A percentile compares a stretch with the other conserved stretches of the same genome.
Conservation (phyloP, 2,888 invertebrate genomes). For the Plagodis pulveraria region DNA sequence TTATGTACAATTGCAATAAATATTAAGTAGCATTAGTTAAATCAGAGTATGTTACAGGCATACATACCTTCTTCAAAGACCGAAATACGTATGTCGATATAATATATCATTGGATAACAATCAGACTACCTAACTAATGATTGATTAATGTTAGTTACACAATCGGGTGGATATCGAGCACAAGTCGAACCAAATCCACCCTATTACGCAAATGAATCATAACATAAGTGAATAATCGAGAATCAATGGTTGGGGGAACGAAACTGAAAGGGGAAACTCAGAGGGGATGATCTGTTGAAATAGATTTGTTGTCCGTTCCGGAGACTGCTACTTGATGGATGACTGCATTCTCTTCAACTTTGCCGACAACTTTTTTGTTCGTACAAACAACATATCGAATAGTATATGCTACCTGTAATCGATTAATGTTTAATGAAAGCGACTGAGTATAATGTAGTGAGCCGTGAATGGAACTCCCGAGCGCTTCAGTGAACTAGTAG, state of each 20-base stretch:
- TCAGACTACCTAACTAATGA: constrained; percentile 19
- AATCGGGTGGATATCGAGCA: constrained; percentile 15
- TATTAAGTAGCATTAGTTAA: too few species aligned
- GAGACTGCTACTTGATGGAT: constrained; percentile 75
- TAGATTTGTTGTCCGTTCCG: constrained; percentile 77
- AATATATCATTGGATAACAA: constrained; percentile 22
- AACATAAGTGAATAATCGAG: constrained; percentile 47
- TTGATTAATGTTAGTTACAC: constrained; percentile 27
- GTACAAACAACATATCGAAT: constrained; percentile 49
- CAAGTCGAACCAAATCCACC: constrained; percentile 30
- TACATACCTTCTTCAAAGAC: too few species aligned
- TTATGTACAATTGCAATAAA: too few species aligned
- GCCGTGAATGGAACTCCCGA: constrained; percentile 43
- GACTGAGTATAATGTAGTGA: constrained; percentile 69
- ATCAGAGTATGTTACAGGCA: too few species aligned
- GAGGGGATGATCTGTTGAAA: constrained; percentile 80
- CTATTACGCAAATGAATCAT: constrained; percentile 42
- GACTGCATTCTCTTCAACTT: constrained; percentile 70
- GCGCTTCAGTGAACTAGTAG: constrained; percentile 43
- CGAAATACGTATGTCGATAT: not conserved
- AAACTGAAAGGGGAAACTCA: constrained; percentile 67
- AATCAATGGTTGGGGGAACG: constrained; percentile 54
- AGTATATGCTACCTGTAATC: constrained; percentile 58
- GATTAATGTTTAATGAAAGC: constrained; percentile 61
- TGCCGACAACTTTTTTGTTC: constrained; percentile 47